phyloP scores from a whole-genome alignment of 2,888 invertebrate species.

The Charanyca ferruginea region DNA sequence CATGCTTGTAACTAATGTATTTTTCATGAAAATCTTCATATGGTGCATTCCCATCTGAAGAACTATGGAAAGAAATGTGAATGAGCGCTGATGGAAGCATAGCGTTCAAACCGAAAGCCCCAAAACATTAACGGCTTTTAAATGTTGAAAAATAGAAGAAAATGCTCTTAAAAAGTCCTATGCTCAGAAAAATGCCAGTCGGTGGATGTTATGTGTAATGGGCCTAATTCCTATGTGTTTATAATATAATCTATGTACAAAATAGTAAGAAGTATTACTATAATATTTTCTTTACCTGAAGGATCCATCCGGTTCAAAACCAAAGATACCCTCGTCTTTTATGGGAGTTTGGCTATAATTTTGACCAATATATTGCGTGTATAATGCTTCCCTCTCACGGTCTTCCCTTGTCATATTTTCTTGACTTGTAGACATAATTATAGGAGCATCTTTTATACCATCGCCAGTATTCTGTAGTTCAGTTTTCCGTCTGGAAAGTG shows the following conservation, averaged over 20 bases:
- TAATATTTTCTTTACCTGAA: constrained; percentile 80
- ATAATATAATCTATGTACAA: constrained; percentile 42
- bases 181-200: constrained; percentile 49
- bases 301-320: constrained; percentile 88
- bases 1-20: constrained; percentile 93
- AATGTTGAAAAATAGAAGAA: constrained; percentile 52
- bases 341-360: constrained; percentile 91
- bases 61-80: constrained; percentile 89
- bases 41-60: constrained; percentile 90
- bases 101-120: constrained; percentile 67
- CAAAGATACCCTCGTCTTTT: constrained; percentile 91
- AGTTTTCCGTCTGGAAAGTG: constrained; percentile 83
- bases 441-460: constrained; percentile 86
- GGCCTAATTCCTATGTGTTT: constrained; percentile 57
- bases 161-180: constrained; percentile 43
- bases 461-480: constrained; percentile 87
- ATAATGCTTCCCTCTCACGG: constrained; percentile 85
- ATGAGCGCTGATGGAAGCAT: constrained; percentile 83
- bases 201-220: constrained; percentile 65
- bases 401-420: constrained; percentile 91
- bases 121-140: constrained; percentile 56
- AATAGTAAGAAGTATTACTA: constrained; percentile 5
- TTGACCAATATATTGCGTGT: constrained; percentile 84
- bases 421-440: constrained; percentile 92
- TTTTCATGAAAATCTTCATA: constrained; percentile 96